phyloP scores from a whole-genome alignment of 1,140 invertebrate species.

The Drosophila nasuta region DNA sequence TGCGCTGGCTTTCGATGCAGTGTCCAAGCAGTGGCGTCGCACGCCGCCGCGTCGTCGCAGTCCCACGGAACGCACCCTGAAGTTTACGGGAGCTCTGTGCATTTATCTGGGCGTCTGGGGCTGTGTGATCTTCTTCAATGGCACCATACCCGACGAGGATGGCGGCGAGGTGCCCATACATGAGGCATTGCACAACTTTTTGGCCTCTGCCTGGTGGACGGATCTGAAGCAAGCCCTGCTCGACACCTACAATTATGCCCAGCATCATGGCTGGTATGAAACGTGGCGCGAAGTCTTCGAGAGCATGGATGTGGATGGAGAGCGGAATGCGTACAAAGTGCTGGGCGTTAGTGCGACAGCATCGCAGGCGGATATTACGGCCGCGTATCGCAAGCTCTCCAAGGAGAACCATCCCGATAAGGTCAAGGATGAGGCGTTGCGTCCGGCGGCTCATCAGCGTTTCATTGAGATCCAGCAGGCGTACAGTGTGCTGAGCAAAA shows the following conservation, averaged over 20 bases:
- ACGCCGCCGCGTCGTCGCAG: constrained; percentile 86
- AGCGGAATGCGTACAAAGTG: constrained; percentile 95
- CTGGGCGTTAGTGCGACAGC: constrained; percentile 91
- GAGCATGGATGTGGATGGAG: constrained; percentile 94
- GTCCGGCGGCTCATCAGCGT: constrained; percentile 90
- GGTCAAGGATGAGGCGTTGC: constrained; percentile 89
- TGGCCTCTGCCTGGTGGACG: constrained; percentile 93
- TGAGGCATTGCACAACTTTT: constrained; percentile 95
- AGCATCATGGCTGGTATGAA: constrained; percentile 92
- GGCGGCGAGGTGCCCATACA: constrained; percentile 94
- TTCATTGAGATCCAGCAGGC: constrained; percentile 98
- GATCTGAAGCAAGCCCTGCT: constrained; percentile 90
- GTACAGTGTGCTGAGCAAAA: constrained; percentile 94
- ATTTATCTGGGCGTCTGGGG: constrained; percentile 91
- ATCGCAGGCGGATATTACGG: constrained; percentile 93
- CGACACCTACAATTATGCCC: constrained; percentile 91
- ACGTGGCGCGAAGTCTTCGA: constrained; percentile 95
- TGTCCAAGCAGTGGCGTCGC: constrained; percentile 91
- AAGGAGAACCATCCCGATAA: constrained; percentile 97
- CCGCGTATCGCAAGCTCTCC: constrained; percentile 92
- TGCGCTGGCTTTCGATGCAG: constrained; percentile 89
- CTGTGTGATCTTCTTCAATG: constrained; percentile 95
- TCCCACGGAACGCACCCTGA: constrained; percentile 83
- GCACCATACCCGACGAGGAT: constrained; percentile 92
- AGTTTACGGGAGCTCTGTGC: constrained; percentile 87